These are phyloP conservation scores for Scomberomorus guttatus DNA, from an alignment of 2,797 vertebrate species.

Conservation along the genomic window DNA sequence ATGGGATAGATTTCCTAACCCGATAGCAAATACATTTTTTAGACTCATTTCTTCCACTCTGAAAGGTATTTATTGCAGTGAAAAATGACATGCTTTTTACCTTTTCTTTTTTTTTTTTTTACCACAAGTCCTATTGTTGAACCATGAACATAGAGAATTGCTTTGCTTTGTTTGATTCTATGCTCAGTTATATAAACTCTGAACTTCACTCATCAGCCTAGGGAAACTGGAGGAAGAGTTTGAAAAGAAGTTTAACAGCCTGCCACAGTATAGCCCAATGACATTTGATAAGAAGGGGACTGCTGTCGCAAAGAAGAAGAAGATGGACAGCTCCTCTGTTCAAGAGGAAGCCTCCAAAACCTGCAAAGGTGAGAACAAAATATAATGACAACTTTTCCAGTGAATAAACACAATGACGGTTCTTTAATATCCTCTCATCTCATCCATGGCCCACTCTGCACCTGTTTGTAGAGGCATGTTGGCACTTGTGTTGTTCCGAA, in stretches of 20 bases:
- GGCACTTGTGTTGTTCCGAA: constrained; percentile 43
- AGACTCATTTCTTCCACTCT: too few relatives aligned
- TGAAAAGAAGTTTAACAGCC: constrained; percentile 99
- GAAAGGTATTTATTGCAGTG: too few relatives aligned
- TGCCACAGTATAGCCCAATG: constrained; percentile 96
- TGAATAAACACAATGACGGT: constrained; percentile 32
- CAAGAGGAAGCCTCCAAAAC: constrained; percentile 88
- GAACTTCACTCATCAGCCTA: constrained; percentile 81
- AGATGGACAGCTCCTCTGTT: constrained; percentile 78
- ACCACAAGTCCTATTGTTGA: too few relatives aligned
- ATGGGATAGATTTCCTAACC: too few relatives aligned
- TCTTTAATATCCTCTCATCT: constrained; percentile 58
- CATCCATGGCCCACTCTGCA: constrained; percentile 50
- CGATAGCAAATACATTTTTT: too few relatives aligned
- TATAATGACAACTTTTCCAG: constrained; percentile 7
- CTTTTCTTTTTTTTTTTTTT: too few relatives aligned
- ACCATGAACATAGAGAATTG: too few relatives aligned
- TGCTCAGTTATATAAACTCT: constrained; percentile 14
- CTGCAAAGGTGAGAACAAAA: constrained; percentile 88
- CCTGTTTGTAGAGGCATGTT: constrained; percentile 37
- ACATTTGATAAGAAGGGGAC: constrained; percentile 96
- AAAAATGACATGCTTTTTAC: too few relatives aligned
- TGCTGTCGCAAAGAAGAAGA: constrained; percentile 93
- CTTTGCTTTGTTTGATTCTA: background rate
- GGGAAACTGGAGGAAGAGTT: constrained; percentile 99